Base-by-base conservation (phyloP, 2,888 invertebrate genomes). In the Drosophila lacicola region DNA sequence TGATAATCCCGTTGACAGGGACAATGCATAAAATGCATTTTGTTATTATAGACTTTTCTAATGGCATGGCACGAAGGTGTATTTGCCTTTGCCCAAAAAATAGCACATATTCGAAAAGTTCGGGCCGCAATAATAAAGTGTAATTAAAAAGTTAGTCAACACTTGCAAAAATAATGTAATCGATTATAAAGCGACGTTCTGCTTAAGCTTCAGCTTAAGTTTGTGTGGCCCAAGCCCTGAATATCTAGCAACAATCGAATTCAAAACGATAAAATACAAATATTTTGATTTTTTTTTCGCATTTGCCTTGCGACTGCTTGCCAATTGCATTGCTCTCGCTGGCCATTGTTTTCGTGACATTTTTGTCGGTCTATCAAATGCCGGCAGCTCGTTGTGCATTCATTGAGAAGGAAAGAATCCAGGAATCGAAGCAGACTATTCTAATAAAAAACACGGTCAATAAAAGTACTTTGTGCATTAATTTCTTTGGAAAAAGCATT, bases 81-180 rank as follows among this genome's bases (percentile, higher is more conserved):
- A 75, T 74, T 82, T 70, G 68, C 54, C 42, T 63, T 55, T 46
- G 25, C 50, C 71, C 41, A 55, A 54, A 69, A 60, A 68, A 70
- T 70, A 69, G 50, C 86, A 86, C 83, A 83, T 83, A 82, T 78
- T 56, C 9, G 33, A 10, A 60, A 84, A 82, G 74, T 88, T 82
- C 60, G 63, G 65, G 17, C 39, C 58, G 50, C 63, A 71, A 66
- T 69, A 83, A 70, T 69, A 72, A 69, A 82, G 71, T 76, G 80
- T 80, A 87, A 87, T 87, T 87, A 87, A 78, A 87, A 89, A 87
- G 80, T 89, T 85, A 68, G 62, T 62, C 70, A 68, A 56, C 69
- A 72, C 66, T 79, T 69, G 72, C 64, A 75, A 81, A 87, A 79
- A 89, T 89, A 86, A 78, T 85, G 65, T 70, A 78, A 88, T 87